Conservation (phyloP, 1,140 invertebrate species). For the Aphaenogaster ashmeadi region DNA sequence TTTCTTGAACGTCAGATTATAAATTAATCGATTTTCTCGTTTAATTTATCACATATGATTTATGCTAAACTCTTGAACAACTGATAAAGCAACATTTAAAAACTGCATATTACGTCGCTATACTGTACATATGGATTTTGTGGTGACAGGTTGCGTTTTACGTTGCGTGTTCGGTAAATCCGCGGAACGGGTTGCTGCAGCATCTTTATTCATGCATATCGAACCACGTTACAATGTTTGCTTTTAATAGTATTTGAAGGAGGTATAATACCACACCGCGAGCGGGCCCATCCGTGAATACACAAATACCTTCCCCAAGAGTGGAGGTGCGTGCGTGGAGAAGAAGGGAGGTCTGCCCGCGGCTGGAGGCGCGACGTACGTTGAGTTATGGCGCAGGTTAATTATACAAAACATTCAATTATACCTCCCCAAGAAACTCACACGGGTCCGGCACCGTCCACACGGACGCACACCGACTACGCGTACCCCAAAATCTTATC, state of each 20-base stretch:
- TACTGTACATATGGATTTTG: background rate
- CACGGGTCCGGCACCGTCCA: constrained; percentile 47
- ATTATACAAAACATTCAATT: constrained; percentile 88
- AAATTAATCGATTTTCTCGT: background rate
- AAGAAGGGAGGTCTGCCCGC: constrained; percentile 80
- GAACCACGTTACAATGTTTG: constrained; percentile 52
- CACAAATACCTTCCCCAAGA: constrained; percentile 77
- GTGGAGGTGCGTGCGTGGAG: constrained; percentile 62
- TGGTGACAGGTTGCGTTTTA: constrained; percentile 16
- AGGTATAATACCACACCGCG: constrained; percentile 50
- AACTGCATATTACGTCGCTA: background rate
- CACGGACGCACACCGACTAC: constrained; percentile 8
- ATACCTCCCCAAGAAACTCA: constrained; percentile 82
- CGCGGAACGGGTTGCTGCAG: constrained; percentile 26
- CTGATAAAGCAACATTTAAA: background rate
- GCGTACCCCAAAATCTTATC: constrained; percentile 30
- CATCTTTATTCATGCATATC: constrained; percentile 52
- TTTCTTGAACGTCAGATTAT: background rate
- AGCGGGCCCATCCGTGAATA: constrained; percentile 80
- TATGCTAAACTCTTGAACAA: background rate
- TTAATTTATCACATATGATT: constrained; percentile 4
- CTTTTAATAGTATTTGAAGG: constrained; percentile 46
- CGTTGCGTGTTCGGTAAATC: background rate
- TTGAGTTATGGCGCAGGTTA: constrained; percentile 87
- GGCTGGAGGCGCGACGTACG: constrained; percentile 86